These are phyloP conservation scores for Eupeodes latifasciatus DNA, from an alignment of 2,888 invertebrate species.

Conservation along the genomic window DNA sequence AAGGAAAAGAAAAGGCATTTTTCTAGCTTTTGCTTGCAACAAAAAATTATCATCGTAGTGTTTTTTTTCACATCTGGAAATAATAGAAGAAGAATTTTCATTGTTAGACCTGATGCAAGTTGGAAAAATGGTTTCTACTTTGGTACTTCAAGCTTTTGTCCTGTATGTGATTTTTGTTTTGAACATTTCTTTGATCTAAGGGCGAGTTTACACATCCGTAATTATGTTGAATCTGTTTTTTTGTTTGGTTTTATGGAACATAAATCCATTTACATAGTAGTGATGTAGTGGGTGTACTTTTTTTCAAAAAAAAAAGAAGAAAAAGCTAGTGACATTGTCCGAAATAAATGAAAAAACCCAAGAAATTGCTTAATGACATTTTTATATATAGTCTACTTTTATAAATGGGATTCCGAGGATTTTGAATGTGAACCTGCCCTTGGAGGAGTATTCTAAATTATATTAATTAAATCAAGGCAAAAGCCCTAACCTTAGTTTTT, in stretches of 20 bases:
- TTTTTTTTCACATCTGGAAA: not conserved
- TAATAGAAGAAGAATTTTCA: slow-evolving; percentile 4
- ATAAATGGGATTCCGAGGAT: not conserved
- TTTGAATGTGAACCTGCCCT: not conserved
- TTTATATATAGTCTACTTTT: not conserved
- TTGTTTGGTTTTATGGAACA: not conserved
- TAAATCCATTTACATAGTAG: not conserved
- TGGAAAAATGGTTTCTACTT: slow-evolving; percentile 26
- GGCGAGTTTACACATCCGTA: slow-evolving; percentile 16
- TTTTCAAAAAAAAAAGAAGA: not conserved
- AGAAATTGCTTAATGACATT: not conserved
- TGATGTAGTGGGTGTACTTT: not conserved
- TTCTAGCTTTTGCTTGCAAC: not conserved
- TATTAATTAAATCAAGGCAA: too few species aligned
- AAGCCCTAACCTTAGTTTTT: too few species aligned
- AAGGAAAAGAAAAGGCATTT: slow-evolving; percentile 1
- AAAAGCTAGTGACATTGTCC: not conserved
- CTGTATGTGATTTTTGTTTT: not conserved
- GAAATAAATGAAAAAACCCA: not conserved
- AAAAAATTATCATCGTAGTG: slow-evolving; percentile 1
- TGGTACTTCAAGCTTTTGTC: slow-evolving; percentile 9
- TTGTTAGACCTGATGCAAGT: not conserved
- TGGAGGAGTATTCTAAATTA: not conserved
- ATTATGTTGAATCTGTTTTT: slow-evolving; percentile 1
- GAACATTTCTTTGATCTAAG: not conserved